Percentiles rank a stretch among this genome's conserved stretches.
Conservation (phyloP, 2,888 invertebrate species). For the Drosophila buzzatii region DNA sequence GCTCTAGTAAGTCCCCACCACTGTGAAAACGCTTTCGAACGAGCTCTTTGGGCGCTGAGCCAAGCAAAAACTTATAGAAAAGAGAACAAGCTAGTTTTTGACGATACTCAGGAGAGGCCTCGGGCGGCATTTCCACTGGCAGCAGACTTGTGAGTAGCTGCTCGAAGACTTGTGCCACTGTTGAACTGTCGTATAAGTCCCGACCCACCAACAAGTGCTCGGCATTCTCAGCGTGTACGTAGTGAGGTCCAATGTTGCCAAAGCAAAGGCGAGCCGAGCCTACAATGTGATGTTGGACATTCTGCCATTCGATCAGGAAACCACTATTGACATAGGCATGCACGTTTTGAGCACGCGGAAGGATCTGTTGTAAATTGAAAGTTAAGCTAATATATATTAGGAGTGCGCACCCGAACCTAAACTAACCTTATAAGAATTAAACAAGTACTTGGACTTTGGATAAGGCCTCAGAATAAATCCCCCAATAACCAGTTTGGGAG, state of each 20-base stretch:
- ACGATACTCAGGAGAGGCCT: constrained; percentile 89
- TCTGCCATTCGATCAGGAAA: constrained; percentile 87
- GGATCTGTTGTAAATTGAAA: constrained; percentile 86
- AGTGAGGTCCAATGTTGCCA: constrained; percentile 88
- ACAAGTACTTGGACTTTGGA: constrained; percentile 85
- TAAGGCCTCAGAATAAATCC: constrained; percentile 88
- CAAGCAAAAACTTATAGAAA: constrained; percentile 91
- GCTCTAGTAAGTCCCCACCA: constrained; percentile 86
- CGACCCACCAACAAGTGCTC: constrained; percentile 86
- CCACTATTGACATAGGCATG: constrained; percentile 92
- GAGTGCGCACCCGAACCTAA: no score
- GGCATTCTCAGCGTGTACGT: constrained; percentile 87
- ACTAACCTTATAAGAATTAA: constrained; percentile 89
- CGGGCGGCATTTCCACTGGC: constrained; percentile 88
- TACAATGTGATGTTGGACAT: constrained; percentile 35
- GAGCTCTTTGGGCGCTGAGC: constrained; percentile 86
- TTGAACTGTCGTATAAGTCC: constrained; percentile 85
- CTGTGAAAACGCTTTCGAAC: constrained; percentile 39
- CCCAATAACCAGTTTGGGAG: constrained; percentile 87
- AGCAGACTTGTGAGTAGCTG: constrained; percentile 87
- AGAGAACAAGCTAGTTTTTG: constrained; percentile 90
- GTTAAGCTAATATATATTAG: neutral
- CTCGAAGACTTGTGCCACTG: constrained; percentile 84
- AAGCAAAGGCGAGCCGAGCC: constrained; percentile 87
- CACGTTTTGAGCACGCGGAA: constrained; percentile 91